Conservation (phyloP, 2,888 invertebrate genomes). For the Nemoura dubitans region DNA sequence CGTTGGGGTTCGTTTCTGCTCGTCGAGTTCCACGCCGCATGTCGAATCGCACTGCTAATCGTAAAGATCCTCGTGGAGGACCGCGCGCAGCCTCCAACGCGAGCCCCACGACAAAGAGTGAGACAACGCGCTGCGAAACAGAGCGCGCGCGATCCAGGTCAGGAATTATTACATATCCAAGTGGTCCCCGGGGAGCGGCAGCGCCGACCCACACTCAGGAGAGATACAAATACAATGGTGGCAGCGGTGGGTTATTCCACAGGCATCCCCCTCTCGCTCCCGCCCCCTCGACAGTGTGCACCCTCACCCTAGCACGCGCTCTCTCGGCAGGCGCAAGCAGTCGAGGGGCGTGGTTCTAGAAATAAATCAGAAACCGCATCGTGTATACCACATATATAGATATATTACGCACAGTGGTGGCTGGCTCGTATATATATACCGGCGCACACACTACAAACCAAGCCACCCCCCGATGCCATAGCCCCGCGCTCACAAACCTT, state of each 20-base stretch:
- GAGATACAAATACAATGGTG: slow-evolving; percentile 18
- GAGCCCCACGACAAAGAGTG: background rate
- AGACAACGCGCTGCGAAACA: background rate
- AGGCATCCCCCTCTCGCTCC: background rate
- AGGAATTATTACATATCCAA: slow-evolving; percentile 37
- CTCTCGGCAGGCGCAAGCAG: slow-evolving; percentile 17
- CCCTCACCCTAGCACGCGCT: background rate
- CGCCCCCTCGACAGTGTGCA: background rate
- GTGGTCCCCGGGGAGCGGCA: slow-evolving; percentile 21
- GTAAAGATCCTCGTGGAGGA: background rate
- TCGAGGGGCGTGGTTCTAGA: slow-evolving; percentile 58
- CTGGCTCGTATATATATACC: too few species aligned
- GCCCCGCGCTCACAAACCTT: slow-evolving; percentile 45
- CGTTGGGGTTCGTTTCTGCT: background rate
- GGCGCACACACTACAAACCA: background rate
- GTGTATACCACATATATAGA: background rate
- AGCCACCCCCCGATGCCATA: slow-evolving; percentile 50
- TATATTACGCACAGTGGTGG: background rate
- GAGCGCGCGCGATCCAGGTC: background rate
- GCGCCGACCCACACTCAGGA: background rate
- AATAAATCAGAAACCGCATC: slow-evolving; percentile 60
- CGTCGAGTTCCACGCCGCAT: background rate
- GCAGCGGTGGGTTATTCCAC: background rate
- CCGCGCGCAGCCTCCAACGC: background rate
- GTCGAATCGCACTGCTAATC: background rate